A percentile compares a stretch with the other conserved stretches of the same genome.
These are phyloP conservation scores for Polymixis flavicincta DNA, from an alignment of 2,888 invertebrate genomes.

Conservation along the genomic window DNA sequence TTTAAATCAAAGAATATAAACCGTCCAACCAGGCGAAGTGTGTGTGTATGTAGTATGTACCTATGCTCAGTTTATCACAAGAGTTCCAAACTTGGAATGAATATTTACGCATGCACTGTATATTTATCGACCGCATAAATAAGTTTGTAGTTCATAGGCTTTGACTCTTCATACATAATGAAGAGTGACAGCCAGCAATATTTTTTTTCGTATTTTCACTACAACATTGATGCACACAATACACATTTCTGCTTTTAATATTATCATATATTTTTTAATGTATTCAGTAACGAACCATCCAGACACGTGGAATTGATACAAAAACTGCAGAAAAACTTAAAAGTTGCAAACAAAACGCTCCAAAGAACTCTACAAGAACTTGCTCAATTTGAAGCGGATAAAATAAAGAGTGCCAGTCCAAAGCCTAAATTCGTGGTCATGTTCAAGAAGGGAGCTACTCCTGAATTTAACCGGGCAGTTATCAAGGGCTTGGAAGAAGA, in stretches of 20 bases:
- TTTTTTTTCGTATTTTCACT: too few relatives aligned
- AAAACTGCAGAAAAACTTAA: constrained; percentile 93
- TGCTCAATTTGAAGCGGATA: constrained; percentile 92
- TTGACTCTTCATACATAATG: too few relatives aligned
- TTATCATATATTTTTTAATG: not conserved
- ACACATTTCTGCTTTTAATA: too few relatives aligned
- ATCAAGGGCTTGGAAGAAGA: constrained; percentile 91
- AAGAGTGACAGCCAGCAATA: too few relatives aligned
- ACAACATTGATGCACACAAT: too few relatives aligned
- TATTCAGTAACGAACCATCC: constrained; percentile 92
- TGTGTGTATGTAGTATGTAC: too few relatives aligned
- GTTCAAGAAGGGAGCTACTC: constrained; percentile 94
- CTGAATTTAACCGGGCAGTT: constrained; percentile 93
- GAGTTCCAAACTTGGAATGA: too few relatives aligned
- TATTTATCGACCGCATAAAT: too few relatives aligned
- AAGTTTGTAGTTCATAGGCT: too few relatives aligned
- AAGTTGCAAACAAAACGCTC: constrained; percentile 92
- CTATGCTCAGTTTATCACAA: too few relatives aligned
- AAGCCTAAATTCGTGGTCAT: constrained; percentile 90
- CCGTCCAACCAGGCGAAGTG: too few relatives aligned
- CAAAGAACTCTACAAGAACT: constrained; percentile 92
- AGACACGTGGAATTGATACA: constrained; percentile 93
- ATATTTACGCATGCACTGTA: too few relatives aligned
- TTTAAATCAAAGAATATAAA: not conserved
- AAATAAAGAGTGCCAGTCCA: constrained; percentile 86